These are phyloP conservation scores for Amaurobius ferox DNA, from an alignment of 2,888 invertebrate species.

Conservation along the genomic window DNA sequence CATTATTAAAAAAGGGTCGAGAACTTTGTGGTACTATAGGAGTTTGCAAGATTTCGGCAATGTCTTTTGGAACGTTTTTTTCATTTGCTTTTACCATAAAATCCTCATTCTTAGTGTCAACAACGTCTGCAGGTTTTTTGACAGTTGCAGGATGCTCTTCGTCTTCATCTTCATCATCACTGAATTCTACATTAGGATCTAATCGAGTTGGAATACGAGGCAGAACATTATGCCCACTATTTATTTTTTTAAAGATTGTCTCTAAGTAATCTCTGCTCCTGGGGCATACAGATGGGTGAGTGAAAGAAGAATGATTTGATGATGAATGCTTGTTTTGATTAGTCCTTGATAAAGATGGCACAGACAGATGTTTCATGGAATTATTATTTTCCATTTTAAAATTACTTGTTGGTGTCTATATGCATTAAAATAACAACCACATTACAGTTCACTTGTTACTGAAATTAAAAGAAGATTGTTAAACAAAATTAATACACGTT, in stretches of 20 bases:
- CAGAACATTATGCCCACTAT: constrained; percentile 45
- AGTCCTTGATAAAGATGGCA: background rate
- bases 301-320: constrained; percentile 1
- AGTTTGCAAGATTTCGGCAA: constrained; percentile 3
- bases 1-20: background rate
- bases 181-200: constrained; percentile 58
- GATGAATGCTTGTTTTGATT: background rate
- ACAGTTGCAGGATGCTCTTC: constrained; percentile 1
- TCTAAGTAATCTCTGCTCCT: constrained; percentile 10
- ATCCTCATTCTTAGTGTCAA: background rate
- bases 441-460: no score
- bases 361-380: background rate
- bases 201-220: constrained; percentile 42
- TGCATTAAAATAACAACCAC: no score
- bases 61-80: background rate
- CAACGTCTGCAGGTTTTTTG: background rate
- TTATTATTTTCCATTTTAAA: background rate
- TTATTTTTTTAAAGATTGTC: constrained; percentile 34
- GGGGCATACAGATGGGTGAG: constrained; percentile 37
- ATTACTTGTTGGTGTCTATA: no score
- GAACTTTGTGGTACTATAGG: background rate
- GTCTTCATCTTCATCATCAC: constrained; percentile 64
- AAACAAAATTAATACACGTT: no score
- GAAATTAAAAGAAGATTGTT: no score
- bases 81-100: background rate